A percentile compares a stretch with the other conserved stretches of the same genome.
These are phyloP conservation scores for Drosophila burlai DNA, from an alignment of 1,140 invertebrate species.

Conservation along the genomic window DNA sequence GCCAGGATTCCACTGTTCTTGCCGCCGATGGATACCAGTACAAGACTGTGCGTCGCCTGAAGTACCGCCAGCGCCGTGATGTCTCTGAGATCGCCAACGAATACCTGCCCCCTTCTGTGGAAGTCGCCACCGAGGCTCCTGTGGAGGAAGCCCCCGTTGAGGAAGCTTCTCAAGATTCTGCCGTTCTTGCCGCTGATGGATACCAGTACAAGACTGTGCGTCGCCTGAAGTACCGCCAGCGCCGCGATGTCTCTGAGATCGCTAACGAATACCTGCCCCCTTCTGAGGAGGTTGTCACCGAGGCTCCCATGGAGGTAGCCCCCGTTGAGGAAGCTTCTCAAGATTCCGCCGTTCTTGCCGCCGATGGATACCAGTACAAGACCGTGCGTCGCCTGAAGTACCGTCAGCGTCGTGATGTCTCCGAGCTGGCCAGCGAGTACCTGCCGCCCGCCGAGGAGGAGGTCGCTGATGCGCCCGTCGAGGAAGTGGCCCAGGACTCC, in stretches of 20 bases:
- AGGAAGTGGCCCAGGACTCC: conserved; percentile 59
- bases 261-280: conserved; percentile 65
- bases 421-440: conserved; percentile 62
- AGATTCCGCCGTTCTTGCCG: conserved; percentile 53
- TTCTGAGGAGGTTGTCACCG: conserved; percentile 31
- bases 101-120: too few species aligned
- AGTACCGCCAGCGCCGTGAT: too few species aligned
- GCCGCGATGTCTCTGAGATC: conserved; percentile 18
- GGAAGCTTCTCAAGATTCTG: neutral
- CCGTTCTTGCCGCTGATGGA: conserved; percentile 3
- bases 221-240: neutral
- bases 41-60: too few species aligned
- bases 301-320: conserved; percentile 30
- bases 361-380: conserved; percentile 72
- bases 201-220: conserved; percentile 15
- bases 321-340: conserved; percentile 34
- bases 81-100: too few species aligned
- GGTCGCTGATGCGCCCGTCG: conserved; percentile 38
- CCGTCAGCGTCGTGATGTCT: conserved; percentile 70
- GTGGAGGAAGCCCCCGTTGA: too few species aligned
- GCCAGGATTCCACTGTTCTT: too few species aligned
- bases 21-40: too few species aligned
- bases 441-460: conserved; percentile 54
- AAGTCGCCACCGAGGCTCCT: too few species aligned
- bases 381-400: conserved; percentile 68